Evolutionary conservation across 23 tunicate genomes (phyloP).

Genomic region (Ciona savignyi): DNA sequence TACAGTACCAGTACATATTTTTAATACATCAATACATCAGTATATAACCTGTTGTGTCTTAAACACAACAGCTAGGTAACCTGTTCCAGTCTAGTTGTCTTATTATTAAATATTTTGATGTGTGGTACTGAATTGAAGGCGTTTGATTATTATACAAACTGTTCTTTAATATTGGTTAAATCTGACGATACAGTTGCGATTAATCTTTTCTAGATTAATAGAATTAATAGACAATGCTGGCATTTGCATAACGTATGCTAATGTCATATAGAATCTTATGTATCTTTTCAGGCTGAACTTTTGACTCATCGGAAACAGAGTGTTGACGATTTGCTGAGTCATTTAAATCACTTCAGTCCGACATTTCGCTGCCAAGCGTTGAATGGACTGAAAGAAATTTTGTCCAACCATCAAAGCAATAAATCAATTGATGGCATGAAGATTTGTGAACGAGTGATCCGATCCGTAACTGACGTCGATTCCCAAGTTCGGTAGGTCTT

Average conservation of each 20-base stretch:
- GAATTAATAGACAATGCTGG: not conserved
- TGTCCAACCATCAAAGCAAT: constrained; percentile 5
- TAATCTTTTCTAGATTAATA: not conserved
- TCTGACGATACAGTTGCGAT: too few relatives aligned
- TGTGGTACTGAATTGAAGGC: too few relatives aligned
- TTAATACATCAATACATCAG: too few relatives aligned
- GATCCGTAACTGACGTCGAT: constrained; percentile 33
- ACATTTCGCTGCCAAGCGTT: constrained; percentile 53
- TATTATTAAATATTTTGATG: too few relatives aligned
- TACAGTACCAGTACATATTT: too few relatives aligned
- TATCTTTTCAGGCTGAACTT: constrained; percentile 34
- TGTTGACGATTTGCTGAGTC: constrained; percentile 38
- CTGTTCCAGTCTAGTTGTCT: too few relatives aligned
- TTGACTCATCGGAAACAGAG: constrained; percentile 20
- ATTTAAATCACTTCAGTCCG: constrained; percentile 58
- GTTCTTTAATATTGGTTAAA: too few relatives aligned
- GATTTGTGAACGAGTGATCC: constrained; percentile 35
- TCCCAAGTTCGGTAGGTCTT: constrained; percentile 69
- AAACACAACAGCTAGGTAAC: too few relatives aligned
- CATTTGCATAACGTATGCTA: not conserved
- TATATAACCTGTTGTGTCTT: too few relatives aligned
- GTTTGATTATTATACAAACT: too few relatives aligned
- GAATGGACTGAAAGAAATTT: constrained; percentile 39
- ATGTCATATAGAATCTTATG: not conserved
- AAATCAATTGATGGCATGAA: constrained; percentile 19